A percentile compares a stretch with the other conserved stretches of the same genome.
Conservation (phyloP, 2,113 vertebrate species). For the Megalops atlanticus region DNA sequence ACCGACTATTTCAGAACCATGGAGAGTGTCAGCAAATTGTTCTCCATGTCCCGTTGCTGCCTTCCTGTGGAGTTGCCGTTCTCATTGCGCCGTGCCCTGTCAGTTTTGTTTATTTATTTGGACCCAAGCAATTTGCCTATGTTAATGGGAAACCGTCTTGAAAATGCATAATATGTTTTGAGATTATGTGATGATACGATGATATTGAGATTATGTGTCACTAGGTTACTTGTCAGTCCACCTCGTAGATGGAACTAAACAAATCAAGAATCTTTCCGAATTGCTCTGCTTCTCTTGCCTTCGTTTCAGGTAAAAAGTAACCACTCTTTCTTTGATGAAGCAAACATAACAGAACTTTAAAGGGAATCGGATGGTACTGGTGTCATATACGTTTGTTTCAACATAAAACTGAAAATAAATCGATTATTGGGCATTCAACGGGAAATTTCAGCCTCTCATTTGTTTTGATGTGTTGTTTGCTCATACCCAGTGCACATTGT, state of each 20-base stretch:
- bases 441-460: no score
- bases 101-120: not conserved
- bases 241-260: not conserved
- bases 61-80: not conserved
- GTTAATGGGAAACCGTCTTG: not conserved
- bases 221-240: not conserved
- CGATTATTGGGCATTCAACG: no score
- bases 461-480: no score
- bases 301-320: not conserved
- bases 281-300: no score
- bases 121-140: not conserved
- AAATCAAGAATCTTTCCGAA: not conserved
- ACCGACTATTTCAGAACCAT: slow-evolving; percentile 47
- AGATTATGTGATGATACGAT: not conserved
- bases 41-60: not conserved
- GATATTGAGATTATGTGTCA: not conserved
- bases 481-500: no score
- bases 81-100: not conserved
- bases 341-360: not conserved
- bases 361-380: not conserved
- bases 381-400: no score
- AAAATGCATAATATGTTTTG: not conserved
- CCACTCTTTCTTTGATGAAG: not conserved
- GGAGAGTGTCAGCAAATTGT: slow-evolving; percentile 30
- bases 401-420: no score